Percentiles rank a stretch among this genome's conserved stretches.
Evolutionary conservation across 2,113 vertebrate species (phyloP).

Genomic region (Nycticorax nycticorax): DNA sequence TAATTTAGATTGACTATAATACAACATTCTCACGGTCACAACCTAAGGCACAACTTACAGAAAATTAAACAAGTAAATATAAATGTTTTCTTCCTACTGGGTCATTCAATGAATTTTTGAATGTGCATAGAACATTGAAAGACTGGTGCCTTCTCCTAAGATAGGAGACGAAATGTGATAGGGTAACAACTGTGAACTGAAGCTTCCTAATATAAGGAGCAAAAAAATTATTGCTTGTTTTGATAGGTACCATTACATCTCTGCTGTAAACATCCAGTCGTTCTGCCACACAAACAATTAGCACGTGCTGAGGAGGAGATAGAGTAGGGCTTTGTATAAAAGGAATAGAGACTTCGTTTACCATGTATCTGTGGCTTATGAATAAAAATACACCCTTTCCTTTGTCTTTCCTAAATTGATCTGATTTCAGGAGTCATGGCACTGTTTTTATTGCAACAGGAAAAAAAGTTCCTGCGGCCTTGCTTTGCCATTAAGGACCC

Average conservation of each 20-base stretch:
- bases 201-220: neutral
- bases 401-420: neutral
- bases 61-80: neutral
- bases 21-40: neutral
- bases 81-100: neutral
- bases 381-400: neutral
- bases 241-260: neutral
- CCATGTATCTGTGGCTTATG: neutral
- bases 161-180: neutral
- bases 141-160: neutral
- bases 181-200: neutral
- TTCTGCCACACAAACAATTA: neutral
- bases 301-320: neutral
- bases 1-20: neutral
- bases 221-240: neutral
- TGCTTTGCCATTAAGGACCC: neutral
- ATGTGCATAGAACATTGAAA: neutral
- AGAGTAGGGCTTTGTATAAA: neutral
- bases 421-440: neutral
- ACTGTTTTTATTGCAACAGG: neutral
- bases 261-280: neutral
- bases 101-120: neutral
- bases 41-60: neutral
- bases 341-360: neutral
- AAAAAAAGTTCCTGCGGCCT: neutral